Evolutionary conservation across 2,113 vertebrate species (phyloP).

Genomic region (Shinisaurus crocodilurus): DNA sequence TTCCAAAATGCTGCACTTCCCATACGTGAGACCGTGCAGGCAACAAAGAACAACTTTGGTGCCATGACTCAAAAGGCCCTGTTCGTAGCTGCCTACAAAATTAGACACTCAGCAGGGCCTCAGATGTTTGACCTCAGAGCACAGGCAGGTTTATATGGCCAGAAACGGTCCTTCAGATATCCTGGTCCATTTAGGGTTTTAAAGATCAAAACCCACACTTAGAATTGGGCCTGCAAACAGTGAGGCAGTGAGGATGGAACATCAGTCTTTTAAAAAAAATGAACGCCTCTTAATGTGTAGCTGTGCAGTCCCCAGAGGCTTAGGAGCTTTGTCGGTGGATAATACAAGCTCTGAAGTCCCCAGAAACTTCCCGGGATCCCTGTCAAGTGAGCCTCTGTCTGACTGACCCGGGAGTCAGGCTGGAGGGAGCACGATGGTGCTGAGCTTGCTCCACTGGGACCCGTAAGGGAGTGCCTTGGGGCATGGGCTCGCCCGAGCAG

Average conservation of each 20-base stretch:
- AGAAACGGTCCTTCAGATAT: accelerated
- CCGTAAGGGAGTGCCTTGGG: no score
- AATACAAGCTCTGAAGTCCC: no score
- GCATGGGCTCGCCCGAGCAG: neutral
- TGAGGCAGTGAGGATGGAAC: neutral
- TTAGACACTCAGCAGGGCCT: neutral
- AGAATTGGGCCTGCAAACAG: neutral
- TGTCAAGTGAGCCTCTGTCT: no score
- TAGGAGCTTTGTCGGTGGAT: no score
- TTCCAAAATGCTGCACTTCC: neutral
- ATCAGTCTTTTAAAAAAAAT: no score
- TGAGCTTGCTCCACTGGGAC: no score
- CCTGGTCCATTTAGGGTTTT: neutral
- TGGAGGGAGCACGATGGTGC: no score
- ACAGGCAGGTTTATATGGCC: neutral
- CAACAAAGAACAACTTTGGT: neutral
- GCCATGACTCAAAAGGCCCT: neutral
- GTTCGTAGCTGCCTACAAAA: neutral
- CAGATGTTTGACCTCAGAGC: neutral
- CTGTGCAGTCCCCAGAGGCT: no score
- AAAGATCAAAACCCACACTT: neutral
- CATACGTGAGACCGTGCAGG: neutral
- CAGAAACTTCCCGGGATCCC: no score
- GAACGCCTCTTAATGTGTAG: no score
- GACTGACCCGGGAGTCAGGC: no score